Base-by-base conservation (phyloP, 2,888 invertebrate species). In the Neoaliturus tenellus region DNA sequence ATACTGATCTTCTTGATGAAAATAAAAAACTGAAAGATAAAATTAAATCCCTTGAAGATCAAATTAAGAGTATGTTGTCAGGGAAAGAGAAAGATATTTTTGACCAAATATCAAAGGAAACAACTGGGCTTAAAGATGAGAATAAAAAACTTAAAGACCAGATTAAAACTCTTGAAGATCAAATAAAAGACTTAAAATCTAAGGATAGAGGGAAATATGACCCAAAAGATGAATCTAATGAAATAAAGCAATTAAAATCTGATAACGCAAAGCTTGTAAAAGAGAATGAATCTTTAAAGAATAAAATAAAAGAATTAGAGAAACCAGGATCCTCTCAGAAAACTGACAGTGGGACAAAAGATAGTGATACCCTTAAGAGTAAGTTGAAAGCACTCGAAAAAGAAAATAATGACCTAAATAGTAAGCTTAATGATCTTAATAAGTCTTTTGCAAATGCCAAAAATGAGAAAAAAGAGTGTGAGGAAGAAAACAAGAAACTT, bases 401-500 rank as follows among this genome's bases (percentile, higher is more conserved):
- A 20, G 39, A 69, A n/a, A 69, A 69, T 35, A 12, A 69, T 1
- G 4, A 1, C n/a, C 17, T 69, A 8, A 35, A 69, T 3, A 69
- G 23, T 20, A 69, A 69, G 23, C 12, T 69, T 1, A 39, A 39
- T 69, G 69, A 69, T 8, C 69, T 69, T 6, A 69, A 39, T 10
- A 69, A 69, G 23, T 6, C 69, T 20, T 25, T 69, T 10, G 69
- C 39, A 14, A 69, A 28, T 39, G 69, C 33, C 20, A 69, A 69
- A 39, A 39, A 35, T 39, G 39, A 75, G 39, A 75, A 25, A 25
- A 28, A 28, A 23, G 41, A 44, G 8, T 44, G 25, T 75, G 73
- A 75, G 28, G 39, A 75, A 48, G 73, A 75, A 75, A 75, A 75
- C 28, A 44, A 75, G 17, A 44, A n/a, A 75, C 44, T 75, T 44